Percentiles rank a stretch among this genome's conserved stretches.
phyloP scores from a whole-genome alignment of 2,113 vertebrate species.

The Danio rerio region GRCz12tu NC_133180.1:45146001-45146500 shows the following conservation, averaged over 20 bases:
- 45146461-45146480: too few species aligned
- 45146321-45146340: too few species aligned
- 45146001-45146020: background rate
- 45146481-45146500: too few species aligned
- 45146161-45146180: background rate
- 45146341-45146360: too few species aligned
- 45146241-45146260: background rate
- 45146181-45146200: background rate
- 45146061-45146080: background rate
- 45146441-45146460: too few species aligned
- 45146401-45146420: too few species aligned
- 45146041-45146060: constrained; percentile 23
- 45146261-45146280: too few species aligned
- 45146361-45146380: too few species aligned
- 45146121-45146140: constrained; percentile 25
- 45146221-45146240: background rate
- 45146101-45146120: constrained; percentile 35
- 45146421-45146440: too few species aligned
- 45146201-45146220: background rate
- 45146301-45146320: too few species aligned
- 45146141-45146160: constrained; percentile 23
- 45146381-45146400: too few species aligned
- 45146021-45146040: constrained; percentile 23
- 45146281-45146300: too few species aligned
- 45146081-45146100: constrained; percentile 51